These are phyloP conservation scores for Epinephelus coioides DNA, from an alignment of 2,797 vertebrate genomes.

Conservation along the genomic window DNA sequence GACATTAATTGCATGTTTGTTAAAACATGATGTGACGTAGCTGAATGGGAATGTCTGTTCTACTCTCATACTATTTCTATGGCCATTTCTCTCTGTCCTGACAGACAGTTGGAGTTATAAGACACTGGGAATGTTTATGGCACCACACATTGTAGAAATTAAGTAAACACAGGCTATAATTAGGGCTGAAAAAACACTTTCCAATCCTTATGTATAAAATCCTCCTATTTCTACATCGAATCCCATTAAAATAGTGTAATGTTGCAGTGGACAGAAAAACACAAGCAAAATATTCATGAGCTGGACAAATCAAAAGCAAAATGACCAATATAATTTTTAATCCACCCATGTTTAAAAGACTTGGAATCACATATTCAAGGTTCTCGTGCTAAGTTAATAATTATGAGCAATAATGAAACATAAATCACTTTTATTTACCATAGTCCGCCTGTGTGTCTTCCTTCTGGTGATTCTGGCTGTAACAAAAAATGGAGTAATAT, in stretches of 20 bases:
- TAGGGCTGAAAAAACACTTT: background rate
- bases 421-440: slow-evolving; percentile 77
- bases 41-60: no score
- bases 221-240: background rate
- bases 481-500: slow-evolving; percentile 54
- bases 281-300: background rate
- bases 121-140: background rate
- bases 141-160: background rate
- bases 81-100: background rate
- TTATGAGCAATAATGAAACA: background rate
- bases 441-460: slow-evolving; percentile 83
- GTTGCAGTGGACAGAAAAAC: slow-evolving; percentile 1
- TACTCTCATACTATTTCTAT: no score
- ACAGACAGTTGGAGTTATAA: background rate
- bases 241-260: background rate
- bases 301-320: background rate
- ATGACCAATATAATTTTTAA: no score
- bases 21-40: no score
- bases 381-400: background rate
- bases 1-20: no score
- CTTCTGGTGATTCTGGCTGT: slow-evolving; percentile 81
- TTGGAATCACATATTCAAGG: background rate
- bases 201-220: background rate
- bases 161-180: background rate
- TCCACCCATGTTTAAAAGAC: background rate